These are phyloP conservation scores for Leptopilina myrica DNA, from an alignment of 2,888 invertebrate species.

Conservation along the genomic window DNA sequence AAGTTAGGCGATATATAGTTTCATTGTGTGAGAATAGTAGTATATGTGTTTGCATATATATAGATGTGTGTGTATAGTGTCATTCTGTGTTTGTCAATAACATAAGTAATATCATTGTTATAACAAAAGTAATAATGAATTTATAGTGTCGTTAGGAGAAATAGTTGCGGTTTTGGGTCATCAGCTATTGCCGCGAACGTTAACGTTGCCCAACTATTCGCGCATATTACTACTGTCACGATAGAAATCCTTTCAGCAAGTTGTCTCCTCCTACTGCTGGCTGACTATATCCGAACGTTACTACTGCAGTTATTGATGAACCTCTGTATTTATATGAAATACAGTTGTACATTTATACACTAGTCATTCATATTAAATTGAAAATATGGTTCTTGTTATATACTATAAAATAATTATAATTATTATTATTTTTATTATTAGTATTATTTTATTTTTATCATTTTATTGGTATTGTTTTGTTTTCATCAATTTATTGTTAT, in stretches of 20 bases:
- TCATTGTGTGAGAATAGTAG: too few relatives aligned
- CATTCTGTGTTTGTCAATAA: conserved; percentile 4
- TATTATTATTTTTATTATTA: too few relatives aligned
- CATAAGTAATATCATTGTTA: conserved; percentile 15
- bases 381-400: too few relatives aligned
- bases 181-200: background rate
- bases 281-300: background rate
- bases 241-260: background rate
- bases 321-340: background rate
- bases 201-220: conserved; percentile 2
- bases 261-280: background rate
- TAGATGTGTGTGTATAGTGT: too few relatives aligned
- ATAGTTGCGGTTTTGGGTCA: background rate
- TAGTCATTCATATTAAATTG: background rate
- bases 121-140: conserved; percentile 16
- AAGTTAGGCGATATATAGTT: too few relatives aligned
- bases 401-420: too few relatives aligned
- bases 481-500: too few relatives aligned
- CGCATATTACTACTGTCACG: conserved; percentile 3
- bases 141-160: background rate
- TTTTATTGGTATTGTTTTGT: too few relatives aligned
- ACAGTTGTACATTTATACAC: background rate
- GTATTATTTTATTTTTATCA: too few relatives aligned
- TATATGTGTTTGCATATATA: background rate
- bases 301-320: conserved; percentile 14